phyloP scores from a whole-genome alignment of 2,113 vertebrate species.

The Megatriorchis doriae region DNA sequence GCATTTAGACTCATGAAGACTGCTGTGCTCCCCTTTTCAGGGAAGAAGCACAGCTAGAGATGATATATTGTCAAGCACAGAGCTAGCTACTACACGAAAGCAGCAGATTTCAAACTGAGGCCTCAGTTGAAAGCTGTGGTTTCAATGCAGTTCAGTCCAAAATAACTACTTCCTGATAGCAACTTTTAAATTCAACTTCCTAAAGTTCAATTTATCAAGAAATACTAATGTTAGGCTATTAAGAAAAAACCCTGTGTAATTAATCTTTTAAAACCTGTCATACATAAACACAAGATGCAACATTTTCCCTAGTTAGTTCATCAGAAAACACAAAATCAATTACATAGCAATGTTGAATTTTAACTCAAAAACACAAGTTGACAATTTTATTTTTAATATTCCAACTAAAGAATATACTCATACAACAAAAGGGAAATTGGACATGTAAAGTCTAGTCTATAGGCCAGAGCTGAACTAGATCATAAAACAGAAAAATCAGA shows the following conservation, averaged over 20 bases:
- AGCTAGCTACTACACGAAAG: background rate
- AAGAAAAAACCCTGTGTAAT: background rate
- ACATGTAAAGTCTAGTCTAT: background rate
- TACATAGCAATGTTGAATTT: background rate
- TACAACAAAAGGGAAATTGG: background rate
- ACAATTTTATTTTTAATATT: background rate
- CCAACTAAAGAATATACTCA: background rate
- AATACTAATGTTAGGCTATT: background rate
- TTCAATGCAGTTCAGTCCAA: background rate
- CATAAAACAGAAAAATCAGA: background rate
- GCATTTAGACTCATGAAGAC: background rate
- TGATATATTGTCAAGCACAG: fast-evolving
- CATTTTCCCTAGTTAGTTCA: background rate
- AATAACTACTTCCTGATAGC: background rate
- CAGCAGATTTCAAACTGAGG: background rate
- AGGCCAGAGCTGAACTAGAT: background rate
- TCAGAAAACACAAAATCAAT: background rate
- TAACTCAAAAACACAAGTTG: background rate
- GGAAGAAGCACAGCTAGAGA: background rate
- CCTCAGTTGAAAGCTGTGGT: background rate
- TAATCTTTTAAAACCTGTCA: background rate
- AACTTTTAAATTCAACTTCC: background rate
- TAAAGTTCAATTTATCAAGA: background rate
- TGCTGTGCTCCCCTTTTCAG: background rate
- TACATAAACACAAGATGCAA: background rate